Conservation (phyloP, 1,140 invertebrate species). For the Lepidotrigona ventralis region DNA sequence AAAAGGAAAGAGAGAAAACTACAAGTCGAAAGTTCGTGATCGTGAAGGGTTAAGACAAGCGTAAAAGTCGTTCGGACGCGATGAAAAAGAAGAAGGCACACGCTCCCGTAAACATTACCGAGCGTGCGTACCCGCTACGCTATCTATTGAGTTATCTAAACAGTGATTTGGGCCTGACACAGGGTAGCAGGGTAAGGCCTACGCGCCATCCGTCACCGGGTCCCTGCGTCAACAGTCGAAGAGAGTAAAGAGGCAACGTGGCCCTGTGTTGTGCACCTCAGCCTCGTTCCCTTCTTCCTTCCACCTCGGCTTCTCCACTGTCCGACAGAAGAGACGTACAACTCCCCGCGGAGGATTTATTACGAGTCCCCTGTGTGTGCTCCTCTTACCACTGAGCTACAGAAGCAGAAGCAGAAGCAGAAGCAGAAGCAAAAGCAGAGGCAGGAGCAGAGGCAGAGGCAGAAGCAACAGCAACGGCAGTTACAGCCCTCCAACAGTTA, state of each 20-base stretch:
- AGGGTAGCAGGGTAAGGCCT: constrained; percentile 39
- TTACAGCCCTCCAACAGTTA: constrained; percentile 61
- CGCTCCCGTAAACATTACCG: constrained; percentile 29
- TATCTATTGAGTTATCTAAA: constrained; percentile 67
- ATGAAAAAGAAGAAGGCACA: constrained; percentile 15
- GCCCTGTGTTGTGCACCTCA: constrained; percentile 37
- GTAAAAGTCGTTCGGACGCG: neutral
- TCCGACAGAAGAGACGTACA: constrained; percentile 73
- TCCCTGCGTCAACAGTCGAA: constrained; percentile 43
- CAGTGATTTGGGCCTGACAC: constrained; percentile 61
- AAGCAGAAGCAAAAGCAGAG: neutral
- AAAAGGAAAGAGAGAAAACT: neutral
- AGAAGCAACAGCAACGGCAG: constrained; percentile 46
- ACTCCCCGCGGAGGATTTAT: constrained; percentile 75
- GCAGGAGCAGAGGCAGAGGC: constrained; percentile 38
- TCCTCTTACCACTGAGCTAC: constrained; percentile 54
- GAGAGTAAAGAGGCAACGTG: constrained; percentile 49
- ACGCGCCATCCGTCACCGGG: constrained; percentile 57
- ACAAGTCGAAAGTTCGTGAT: neutral
- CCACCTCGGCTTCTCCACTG: constrained; percentile 54
- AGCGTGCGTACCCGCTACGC: constrained; percentile 28
- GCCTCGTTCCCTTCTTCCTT: constrained; percentile 40
- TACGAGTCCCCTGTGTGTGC: constrained; percentile 68
- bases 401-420: neutral
- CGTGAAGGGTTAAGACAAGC: neutral